Evolutionary conservation across 2,113 vertebrate genomes (phyloP).

Genomic region (Leucoraja erinaceus): DNA sequence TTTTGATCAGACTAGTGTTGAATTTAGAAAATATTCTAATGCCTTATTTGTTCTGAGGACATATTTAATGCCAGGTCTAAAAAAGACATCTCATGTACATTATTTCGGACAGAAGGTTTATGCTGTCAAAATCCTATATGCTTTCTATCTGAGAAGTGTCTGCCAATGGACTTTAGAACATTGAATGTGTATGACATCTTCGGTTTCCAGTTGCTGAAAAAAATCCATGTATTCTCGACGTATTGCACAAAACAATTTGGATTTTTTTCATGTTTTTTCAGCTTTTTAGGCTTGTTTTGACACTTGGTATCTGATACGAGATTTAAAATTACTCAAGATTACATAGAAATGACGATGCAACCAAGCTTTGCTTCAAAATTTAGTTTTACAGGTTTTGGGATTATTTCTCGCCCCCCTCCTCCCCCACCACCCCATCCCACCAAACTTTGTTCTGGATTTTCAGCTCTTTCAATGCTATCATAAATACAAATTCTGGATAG

Average conservation of each 20-base stretch:
- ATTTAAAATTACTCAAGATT: conserved; percentile 25
- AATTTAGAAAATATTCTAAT: neutral
- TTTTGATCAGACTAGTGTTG: neutral
- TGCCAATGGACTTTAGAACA: neutral
- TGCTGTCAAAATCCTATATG: neutral
- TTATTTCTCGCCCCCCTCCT: neutral
- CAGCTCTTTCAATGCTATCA: neutral
- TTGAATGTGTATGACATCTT: neutral
- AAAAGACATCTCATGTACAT: neutral
- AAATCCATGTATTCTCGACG: neutral
- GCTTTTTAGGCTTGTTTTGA: neutral
- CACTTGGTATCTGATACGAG: neutral
- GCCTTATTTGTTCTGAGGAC: neutral
- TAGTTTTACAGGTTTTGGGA: neutral
- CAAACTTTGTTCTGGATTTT: neutral
- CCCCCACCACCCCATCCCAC: neutral
- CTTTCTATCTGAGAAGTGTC: neutral
- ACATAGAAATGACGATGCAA: neutral
- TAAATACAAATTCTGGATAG: neutral
- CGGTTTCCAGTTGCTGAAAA: neutral
- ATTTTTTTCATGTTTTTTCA: neutral
- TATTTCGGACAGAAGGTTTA: neutral
- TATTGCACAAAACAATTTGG: neutral
- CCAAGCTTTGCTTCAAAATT: neutral
- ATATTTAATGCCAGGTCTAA: neutral